Conservation (phyloP, 2,797 vertebrate genomes). For the Coreius guichenoti region DNA sequence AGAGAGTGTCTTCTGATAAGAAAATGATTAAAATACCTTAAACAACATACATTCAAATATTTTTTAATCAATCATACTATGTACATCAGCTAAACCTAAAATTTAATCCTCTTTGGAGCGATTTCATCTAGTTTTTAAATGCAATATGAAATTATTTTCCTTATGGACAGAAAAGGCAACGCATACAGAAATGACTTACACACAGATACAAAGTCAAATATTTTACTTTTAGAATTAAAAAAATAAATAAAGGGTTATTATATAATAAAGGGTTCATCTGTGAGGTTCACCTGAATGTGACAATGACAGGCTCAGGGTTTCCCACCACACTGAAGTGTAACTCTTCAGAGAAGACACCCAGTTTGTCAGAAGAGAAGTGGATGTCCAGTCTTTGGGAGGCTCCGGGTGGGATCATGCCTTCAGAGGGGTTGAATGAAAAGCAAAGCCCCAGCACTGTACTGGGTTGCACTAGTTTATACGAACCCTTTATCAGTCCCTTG, state of each 20-base stretch:
- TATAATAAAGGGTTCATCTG: slow-evolving; percentile 24
- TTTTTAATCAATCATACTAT: neutral
- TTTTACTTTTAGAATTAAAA: no score
- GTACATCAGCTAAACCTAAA: neutral
- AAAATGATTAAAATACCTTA: neutral
- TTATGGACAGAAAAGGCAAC: neutral
- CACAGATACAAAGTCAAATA: neutral
- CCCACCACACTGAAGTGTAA: slow-evolving; percentile 79
- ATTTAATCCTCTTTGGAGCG: neutral
- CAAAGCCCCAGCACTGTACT: slow-evolving; percentile 73
- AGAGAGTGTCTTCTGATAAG: neutral
- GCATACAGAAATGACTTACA: neutral
- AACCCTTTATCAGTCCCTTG: slow-evolving; percentile 82
- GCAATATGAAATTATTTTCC: neutral
- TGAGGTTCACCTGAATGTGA: slow-evolving; percentile 75
- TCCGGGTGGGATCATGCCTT: slow-evolving; percentile 78
- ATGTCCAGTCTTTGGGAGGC: slow-evolving; percentile 77
- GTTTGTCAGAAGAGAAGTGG: slow-evolving; percentile 75
- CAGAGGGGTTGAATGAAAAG: slow-evolving; percentile 81
- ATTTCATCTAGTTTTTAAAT: slow-evolving; percentile 1
- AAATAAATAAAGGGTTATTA: neutral
- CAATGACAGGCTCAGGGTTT: slow-evolving; percentile 70
- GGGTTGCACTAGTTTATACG: slow-evolving; percentile 74
- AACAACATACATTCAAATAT: neutral
- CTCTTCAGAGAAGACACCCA: slow-evolving; percentile 83